A percentile compares a stretch with the other conserved stretches of the same genome.
These are phyloP conservation scores for Lordiphosa stackelbergi DNA, from an alignment of 1,140 invertebrate species.

Conservation along the genomic window DNA sequence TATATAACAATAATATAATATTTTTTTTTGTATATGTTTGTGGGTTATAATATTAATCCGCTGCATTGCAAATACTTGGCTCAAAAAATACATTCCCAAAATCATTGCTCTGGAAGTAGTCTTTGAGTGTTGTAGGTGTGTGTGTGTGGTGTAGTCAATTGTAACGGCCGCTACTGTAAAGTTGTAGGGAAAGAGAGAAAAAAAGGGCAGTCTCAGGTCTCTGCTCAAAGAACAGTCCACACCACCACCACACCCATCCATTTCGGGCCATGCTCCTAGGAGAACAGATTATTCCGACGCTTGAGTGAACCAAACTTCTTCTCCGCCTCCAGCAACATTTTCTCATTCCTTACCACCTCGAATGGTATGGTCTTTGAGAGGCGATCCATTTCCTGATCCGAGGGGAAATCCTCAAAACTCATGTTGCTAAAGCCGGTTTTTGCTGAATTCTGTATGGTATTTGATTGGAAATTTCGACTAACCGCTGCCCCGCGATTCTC, in stretches of 20 bases:
- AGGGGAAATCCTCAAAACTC: slow-evolving; percentile 88
- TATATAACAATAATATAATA: slow-evolving; percentile 58
- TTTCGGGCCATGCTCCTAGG: slow-evolving; percentile 62
- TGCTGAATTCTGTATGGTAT: slow-evolving; percentile 72
- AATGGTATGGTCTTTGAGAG: slow-evolving; percentile 79
- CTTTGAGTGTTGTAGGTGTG: no score
- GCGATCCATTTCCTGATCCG: slow-evolving; percentile 80
- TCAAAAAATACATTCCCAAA: slow-evolving; percentile 53
- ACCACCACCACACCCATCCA: neutral
- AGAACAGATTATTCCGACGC: slow-evolving; percentile 83
- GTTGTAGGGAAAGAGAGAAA: slow-evolving; percentile 1
- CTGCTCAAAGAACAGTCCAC: slow-evolving; percentile 7
- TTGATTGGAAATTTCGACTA: slow-evolving; percentile 67
- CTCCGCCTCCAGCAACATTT: slow-evolving; percentile 79
- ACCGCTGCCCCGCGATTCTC: slow-evolving; percentile 40
- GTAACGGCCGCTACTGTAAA: no score
- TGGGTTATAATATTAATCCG: slow-evolving; percentile 16
- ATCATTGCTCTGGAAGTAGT: no score
- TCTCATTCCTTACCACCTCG: slow-evolving; percentile 81
- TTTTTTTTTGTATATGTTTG: slow-evolving; percentile 23
- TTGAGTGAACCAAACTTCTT: slow-evolving; percentile 83
- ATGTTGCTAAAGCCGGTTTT: slow-evolving; percentile 85
- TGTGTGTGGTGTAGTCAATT: no score
- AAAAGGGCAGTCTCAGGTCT: slow-evolving; percentile 47
- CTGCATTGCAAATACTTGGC: slow-evolving; percentile 48